phyloP scores from a whole-genome alignment of 2,113 vertebrate species.

The Myiagra hebetior region DNA sequence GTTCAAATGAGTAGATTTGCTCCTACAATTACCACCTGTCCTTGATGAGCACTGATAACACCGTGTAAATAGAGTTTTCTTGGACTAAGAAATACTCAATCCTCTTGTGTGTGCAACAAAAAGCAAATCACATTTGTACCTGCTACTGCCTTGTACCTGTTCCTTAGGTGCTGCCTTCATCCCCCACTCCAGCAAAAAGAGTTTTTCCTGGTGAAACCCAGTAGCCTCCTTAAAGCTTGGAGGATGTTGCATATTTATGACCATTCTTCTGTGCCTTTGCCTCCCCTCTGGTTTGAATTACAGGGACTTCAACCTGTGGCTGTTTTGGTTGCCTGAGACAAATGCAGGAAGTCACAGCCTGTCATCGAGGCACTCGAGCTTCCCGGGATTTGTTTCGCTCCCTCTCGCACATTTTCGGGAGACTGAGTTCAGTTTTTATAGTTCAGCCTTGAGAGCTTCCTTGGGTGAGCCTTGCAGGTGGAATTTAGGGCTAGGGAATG shows the following conservation, averaged over 20 bases:
- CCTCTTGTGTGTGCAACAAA: neutral
- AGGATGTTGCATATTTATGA: neutral
- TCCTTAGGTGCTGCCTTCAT: neutral
- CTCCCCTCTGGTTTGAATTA: neutral
- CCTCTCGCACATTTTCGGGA: neutral
- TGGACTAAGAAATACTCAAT: neutral
- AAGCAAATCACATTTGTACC: neutral
- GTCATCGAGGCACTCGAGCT: neutral
- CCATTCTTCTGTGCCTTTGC: neutral
- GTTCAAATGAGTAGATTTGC: neutral
- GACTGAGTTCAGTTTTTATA: neutral
- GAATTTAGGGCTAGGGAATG: neutral
- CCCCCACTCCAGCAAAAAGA: neutral
- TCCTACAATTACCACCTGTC: fast-evolving
- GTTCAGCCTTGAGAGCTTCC: neutral
- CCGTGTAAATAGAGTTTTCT: neutral
- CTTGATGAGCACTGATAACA: neutral
- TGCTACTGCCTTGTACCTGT: neutral
- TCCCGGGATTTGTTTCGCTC: neutral
- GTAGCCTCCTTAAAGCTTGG: neutral
- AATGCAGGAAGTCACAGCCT: neutral
- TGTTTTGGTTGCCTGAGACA: neutral
- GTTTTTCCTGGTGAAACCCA: neutral
- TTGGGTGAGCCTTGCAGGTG: neutral
- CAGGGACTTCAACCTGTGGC: neutral